Evolutionary conservation across 2,888 invertebrate species (phyloP), one percentile per base, ranked within the genome.

Genomic region (Campopleginae sp.): DNA sequence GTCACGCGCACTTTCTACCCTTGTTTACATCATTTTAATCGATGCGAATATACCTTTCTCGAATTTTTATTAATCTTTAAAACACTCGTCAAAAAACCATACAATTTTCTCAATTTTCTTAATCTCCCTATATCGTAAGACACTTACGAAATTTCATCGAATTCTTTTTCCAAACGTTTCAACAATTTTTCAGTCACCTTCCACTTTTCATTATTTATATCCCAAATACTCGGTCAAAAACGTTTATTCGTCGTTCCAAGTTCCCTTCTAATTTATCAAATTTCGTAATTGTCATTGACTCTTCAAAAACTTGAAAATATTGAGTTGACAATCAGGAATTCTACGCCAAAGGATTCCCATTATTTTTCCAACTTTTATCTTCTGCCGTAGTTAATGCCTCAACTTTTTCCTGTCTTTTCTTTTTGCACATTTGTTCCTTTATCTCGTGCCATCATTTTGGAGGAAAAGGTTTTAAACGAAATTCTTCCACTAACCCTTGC

Each of bases 21-120:
- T 83, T 85, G 84, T 85, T 81, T 85, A 85, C 78, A 81, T 66
- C 70, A 51, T 81, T 70, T 66, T 42, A 76, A 76, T 46, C 54
- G 63, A 51, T 63, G 17, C 27, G 33, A 38, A 46, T 38, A 19
- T n/a, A 7, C 2, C 63, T 14, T 54, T 58, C 19, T 31, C 10
- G 3, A 27, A 58, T 58, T 27, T 27, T 3, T 4, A 58, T 27
- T 14, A 6, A 58, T 58, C 14, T 14, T 27, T 27, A 23, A 27
- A 5, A 23, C 12, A 58, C 27, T 1, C 14, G 6, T n/a, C 14
- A 14, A 0, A 27, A 58, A 58, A 27, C 1, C 4, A 27, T 58
- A 1, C 5, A 27, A 58, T 27, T 27, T 27, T 14, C 4, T 27
- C 23, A 27, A 58, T 58, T 58, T 5, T 27, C 6, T 58, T 27